phyloP scores from a whole-genome alignment of 92 coral and sea anemone genomes.

The Epizoanthus scotinus region DNA sequence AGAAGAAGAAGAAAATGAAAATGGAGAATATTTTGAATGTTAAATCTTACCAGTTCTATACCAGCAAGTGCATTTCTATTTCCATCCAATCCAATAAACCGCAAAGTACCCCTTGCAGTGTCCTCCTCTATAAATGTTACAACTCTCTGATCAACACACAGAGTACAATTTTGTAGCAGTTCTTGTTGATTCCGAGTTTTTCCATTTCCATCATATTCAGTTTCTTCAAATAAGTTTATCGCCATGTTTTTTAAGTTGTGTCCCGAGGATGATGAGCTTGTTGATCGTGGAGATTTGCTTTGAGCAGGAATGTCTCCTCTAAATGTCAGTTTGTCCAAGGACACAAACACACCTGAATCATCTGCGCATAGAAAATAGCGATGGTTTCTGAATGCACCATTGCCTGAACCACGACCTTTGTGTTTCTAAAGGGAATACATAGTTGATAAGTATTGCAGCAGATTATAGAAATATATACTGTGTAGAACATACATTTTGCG shows the following conservation, averaged over 20 bases:
- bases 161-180: background rate
- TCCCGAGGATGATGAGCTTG: slow-evolving; percentile 3
- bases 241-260: background rate
- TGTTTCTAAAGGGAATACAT: slow-evolving; percentile 41
- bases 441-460: too few species aligned
- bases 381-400: slow-evolving; percentile 70
- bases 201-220: slow-evolving; percentile 11
- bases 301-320: slow-evolving; percentile 29
- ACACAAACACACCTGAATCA: slow-evolving; percentile 86
- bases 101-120: slow-evolving; percentile 56
- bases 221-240: slow-evolving; percentile 23
- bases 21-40: too few species aligned
- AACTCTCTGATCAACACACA: slow-evolving; percentile 61
- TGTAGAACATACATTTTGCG: too few species aligned
- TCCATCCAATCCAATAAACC: slow-evolving; percentile 45
- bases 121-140: slow-evolving; percentile 51
- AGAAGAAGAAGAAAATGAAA: too few species aligned
- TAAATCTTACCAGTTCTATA: slow-evolving; percentile 71
- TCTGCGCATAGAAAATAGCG: slow-evolving; percentile 56
- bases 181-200: slow-evolving; percentile 2
- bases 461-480: too few species aligned
- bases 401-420: slow-evolving; percentile 54
- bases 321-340: slow-evolving; percentile 70
- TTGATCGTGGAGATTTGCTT: slow-evolving; percentile 35
- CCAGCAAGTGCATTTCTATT: slow-evolving; percentile 59